Evolutionary conservation across 1,140 invertebrate species (phyloP).

Genomic region (Leptoteleia sp.): DNA sequence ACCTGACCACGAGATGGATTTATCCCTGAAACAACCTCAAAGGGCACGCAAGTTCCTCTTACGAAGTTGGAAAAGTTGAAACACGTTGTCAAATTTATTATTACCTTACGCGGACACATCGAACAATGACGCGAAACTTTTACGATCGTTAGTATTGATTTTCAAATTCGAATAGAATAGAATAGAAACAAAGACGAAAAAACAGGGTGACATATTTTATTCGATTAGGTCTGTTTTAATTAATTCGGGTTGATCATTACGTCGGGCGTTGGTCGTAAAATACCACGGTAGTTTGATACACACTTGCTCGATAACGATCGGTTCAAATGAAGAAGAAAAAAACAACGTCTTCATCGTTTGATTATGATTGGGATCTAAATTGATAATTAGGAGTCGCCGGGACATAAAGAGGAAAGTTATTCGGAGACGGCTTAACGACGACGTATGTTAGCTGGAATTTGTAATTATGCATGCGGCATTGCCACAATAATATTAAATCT

Average conservation of each 20-base stretch:
- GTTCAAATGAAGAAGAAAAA: not conserved
- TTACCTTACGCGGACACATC: conserved; percentile 30
- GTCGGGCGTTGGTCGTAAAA: not conserved
- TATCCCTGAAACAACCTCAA: conserved; percentile 71
- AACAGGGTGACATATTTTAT: not conserved
- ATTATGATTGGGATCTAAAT: conserved; percentile 23
- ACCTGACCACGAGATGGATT: conserved; percentile 77
- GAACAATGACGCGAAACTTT: conserved; percentile 25
- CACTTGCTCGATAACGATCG: not conserved
- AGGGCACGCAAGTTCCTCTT: conserved; percentile 69
- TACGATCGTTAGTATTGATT: conserved; percentile 2
- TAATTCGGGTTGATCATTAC: not conserved
- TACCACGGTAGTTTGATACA: not conserved
- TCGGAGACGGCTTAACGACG: conserved; percentile 23
- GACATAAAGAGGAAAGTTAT: conserved; percentile 11
- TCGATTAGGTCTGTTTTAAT: not conserved
- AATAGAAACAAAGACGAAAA: too few species aligned
- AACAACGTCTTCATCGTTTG: conserved; percentile 12
- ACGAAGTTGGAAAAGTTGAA: conserved; percentile 64
- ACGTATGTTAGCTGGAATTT: conserved; percentile 24
- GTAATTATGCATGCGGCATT: conserved; percentile 16
- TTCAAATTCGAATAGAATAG: conserved; percentile 1
- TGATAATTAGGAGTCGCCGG: conserved; percentile 19
- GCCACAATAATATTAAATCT: conserved; percentile 13
- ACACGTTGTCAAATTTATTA: conserved; percentile 41